Evolutionary conservation across 2,888 invertebrate species (phyloP).

Genomic region (Pardosa pseudoannulata): DNA sequence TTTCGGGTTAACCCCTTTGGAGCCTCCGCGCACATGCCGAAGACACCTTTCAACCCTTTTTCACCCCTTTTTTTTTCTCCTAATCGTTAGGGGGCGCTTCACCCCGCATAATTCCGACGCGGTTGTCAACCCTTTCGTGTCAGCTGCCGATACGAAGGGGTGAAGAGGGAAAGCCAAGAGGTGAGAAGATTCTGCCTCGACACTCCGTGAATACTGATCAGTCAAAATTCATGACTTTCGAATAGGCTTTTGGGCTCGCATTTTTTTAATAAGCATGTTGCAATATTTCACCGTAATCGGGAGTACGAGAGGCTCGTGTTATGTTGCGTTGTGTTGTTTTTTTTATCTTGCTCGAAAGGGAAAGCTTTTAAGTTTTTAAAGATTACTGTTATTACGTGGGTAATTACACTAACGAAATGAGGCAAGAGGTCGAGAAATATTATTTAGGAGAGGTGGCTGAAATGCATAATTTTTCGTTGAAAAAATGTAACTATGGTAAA

Average conservation of each 20-base stretch:
- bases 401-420: background rate
- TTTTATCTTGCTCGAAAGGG: too few species aligned
- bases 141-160: background rate
- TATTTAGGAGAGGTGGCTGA: too few species aligned
- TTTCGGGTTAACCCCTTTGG: conserved; percentile 49
- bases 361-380: background rate
- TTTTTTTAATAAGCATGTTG: background rate
- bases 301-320: background rate
- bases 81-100: conserved; percentile 13
- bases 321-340: too few species aligned
- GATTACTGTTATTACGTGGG: background rate
- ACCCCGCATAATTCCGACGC: background rate
- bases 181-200: background rate
- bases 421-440: too few species aligned
- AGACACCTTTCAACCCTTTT: conserved; percentile 55
- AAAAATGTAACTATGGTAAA: too few species aligned
- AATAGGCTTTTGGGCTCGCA: too few species aligned
- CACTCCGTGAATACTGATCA: background rate
- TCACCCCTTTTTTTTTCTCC: conserved; percentile 18
- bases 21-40: conserved; percentile 42
- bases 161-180: background rate
- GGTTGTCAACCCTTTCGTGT: conserved; percentile 54
- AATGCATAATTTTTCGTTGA: too few species aligned
- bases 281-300: background rate
- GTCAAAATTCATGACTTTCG: background rate